These are phyloP conservation scores for Hyla sarda DNA, from an alignment of 2,113 vertebrate genomes.

Conservation along the genomic window DNA sequence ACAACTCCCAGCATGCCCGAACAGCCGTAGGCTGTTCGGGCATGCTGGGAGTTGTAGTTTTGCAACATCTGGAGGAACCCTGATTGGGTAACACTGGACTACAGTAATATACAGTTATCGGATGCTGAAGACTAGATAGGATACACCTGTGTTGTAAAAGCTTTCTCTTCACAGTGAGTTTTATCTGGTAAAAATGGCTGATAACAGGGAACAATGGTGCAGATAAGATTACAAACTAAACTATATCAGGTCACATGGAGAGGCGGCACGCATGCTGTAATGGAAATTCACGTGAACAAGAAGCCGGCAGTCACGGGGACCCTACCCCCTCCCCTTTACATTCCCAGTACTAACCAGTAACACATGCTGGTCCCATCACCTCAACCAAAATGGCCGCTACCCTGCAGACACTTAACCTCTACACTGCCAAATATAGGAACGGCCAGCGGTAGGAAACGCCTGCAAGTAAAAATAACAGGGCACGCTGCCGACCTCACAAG, in stretches of 20 bases:
- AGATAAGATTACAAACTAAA: background rate
- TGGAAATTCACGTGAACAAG: slow-evolving; percentile 5
- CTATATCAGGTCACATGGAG: background rate
- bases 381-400: background rate
- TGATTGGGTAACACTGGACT: too few species aligned
- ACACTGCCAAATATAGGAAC: background rate
- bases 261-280: background rate
- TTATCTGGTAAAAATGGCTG: background rate
- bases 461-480: background rate
- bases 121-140: too few species aligned
- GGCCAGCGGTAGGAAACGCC: too few species aligned
- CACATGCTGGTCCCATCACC: background rate
- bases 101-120: too few species aligned
- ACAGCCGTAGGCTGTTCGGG: too few species aligned
- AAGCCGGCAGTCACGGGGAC: background rate
- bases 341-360: background rate
- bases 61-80: too few species aligned
- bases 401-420: background rate
- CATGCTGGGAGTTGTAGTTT: too few species aligned
- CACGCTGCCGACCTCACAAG: background rate
- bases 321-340: background rate
- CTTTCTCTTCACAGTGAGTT: too few species aligned
- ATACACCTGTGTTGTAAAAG: too few species aligned
- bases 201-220: background rate
- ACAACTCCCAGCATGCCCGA: too few species aligned